Base-by-base conservation (phyloP, 92 coral and sea anemone species). In the Heteractis magnifica region DNA sequence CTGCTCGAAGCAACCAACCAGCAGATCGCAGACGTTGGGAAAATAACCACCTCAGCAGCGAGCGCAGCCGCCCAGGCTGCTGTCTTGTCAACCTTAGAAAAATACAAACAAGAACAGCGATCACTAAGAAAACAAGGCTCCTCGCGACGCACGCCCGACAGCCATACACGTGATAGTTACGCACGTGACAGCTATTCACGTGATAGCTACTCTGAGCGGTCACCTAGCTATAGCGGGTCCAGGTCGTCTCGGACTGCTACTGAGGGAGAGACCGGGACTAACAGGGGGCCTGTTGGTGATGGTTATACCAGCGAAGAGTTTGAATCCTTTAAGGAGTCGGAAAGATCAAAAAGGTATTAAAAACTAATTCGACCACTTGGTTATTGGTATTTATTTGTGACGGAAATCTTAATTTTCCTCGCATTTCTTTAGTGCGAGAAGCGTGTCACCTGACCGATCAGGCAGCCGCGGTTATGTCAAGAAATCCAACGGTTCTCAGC, bases 61-160 rank as follows among this genome's bases (percentile, higher is more conserved):
- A 94, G 93, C 71, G 94, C 98, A 51, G 98, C 98, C 19, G 95
- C 98, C 48, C 85, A 92, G 82, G 98, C 94, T 7, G 98, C 98
- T 23, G 98, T 94, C 81, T 78, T 88, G 58, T 80, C 93, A n/a
- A 87, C 93, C 71, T 82, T 94, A 84, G 80, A 87, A 62, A 92
- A 89, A 56, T 88, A 79, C 51, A 87, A 80, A 51, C 92, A 94
- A 81, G 93, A 91, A 68, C 94, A 81, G 60, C 76, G 81, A 71
- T 15, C 88, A 44, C 85, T 78, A 41, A 80, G 81, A 59, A 82
- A 85, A 48, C 82, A 80, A 20, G 88, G 76, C 51, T 81, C 82
- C 2, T 34, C 64, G 18, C 49, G 77, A 60, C 73, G 82, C 26
- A 75, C 93, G 34, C 92, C 87, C 68, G 90, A 91, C 71, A 88